Percentiles rank a stretch among this genome's conserved stretches.
Evolutionary conservation across 2,113 vertebrate species (phyloP).

Genomic region (Phylloscopus trochilus): DNA sequence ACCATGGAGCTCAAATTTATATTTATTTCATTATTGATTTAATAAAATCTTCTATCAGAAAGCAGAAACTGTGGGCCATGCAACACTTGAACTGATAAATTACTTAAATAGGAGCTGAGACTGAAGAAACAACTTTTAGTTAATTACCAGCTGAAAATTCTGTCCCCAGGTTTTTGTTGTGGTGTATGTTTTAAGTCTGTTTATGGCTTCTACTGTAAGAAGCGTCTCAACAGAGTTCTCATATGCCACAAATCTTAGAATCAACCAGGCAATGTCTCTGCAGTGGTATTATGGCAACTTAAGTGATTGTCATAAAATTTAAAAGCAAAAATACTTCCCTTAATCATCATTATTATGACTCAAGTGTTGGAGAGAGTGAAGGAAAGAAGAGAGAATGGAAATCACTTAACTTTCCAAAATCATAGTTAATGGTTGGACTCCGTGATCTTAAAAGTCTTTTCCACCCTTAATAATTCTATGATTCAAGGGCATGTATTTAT

Average conservation of each 20-base stretch:
- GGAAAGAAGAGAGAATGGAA: neutral
- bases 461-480: neutral
- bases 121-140: neutral
- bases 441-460: neutral
- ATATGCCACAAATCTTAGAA: neutral
- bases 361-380: neutral
- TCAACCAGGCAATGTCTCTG: neutral
- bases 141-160: neutral
- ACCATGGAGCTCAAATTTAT: conserved; percentile 31
- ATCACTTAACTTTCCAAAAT: neutral
- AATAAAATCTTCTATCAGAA: neutral
- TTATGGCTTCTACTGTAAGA: neutral
- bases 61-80: neutral
- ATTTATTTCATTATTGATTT: conserved; percentile 3
- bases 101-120: neutral
- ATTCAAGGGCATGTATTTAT: neutral
- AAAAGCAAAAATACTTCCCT: neutral
- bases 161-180: neutral
- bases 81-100: neutral
- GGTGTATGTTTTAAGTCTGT: neutral
- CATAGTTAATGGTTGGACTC: neutral
- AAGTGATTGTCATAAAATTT: neutral
- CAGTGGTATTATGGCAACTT: neutral
- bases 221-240: neutral
- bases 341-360: neutral